phyloP scores from a whole-genome alignment of 2,888 invertebrate genomes.

The Alviniconcha strummeri region DNA sequence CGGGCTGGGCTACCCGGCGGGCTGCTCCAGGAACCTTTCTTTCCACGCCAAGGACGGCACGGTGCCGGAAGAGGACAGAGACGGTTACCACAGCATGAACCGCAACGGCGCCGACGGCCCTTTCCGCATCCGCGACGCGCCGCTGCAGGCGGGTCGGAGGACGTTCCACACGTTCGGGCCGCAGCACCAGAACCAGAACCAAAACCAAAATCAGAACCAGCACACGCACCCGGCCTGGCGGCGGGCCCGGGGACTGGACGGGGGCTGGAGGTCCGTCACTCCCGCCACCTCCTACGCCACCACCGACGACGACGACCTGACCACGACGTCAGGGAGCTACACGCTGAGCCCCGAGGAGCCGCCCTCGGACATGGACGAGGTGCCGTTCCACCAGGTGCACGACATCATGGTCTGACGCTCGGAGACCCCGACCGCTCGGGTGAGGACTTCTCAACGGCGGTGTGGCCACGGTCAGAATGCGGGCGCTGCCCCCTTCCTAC shows the following conservation, averaged over 20 bases:
- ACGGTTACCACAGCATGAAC: conserved; percentile 27
- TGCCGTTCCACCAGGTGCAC: conserved; percentile 23
- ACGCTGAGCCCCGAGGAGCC: conserved; percentile 40
- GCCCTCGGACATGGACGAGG: conserved; percentile 35
- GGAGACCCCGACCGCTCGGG: no score
- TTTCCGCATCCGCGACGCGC: conserved; percentile 6
- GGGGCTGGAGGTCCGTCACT: conserved; percentile 35
- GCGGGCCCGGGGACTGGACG: conserved; percentile 38
- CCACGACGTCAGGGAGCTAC: conserved; percentile 44
- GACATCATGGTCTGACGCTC: conserved; percentile 42
- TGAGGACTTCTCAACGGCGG: no score
- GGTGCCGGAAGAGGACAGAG: neutral
- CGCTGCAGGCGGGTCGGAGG: neutral
- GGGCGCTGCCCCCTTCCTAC: no score
- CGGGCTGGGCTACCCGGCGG: conserved; percentile 38
- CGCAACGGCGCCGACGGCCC: conserved; percentile 21
- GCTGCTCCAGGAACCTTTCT: conserved; percentile 31
- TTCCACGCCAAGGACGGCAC: conserved; percentile 10
- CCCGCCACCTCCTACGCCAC: conserved; percentile 12
- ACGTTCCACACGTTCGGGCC: conserved; percentile 28
- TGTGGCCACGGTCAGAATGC: no score
- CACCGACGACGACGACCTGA: conserved; percentile 39
- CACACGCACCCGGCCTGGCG: conserved; percentile 40
- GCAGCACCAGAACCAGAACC: conserved; percentile 11
- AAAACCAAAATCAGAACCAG: conserved; percentile 15